These are phyloP conservation scores for Cryptophagus acutangulus DNA, from an alignment of 2,888 invertebrate genomes.

Conservation along the genomic window DNA sequence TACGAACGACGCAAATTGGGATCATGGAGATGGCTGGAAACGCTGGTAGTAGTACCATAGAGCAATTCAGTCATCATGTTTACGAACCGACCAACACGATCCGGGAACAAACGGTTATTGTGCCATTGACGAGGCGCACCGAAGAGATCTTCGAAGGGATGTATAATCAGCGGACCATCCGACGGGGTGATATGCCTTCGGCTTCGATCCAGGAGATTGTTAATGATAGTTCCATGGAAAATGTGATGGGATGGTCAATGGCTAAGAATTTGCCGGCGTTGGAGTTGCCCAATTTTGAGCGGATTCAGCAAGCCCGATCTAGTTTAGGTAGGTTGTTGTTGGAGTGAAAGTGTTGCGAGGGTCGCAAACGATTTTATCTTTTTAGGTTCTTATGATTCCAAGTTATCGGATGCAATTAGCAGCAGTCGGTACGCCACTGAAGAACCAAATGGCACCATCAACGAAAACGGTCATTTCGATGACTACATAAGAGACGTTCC, in stretches of 20 bases:
- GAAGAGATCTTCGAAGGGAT: constrained; percentile 55
- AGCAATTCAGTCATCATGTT: constrained; percentile 59
- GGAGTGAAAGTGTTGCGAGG: not conserved
- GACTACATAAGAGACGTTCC: constrained; percentile 44
- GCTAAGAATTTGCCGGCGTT: constrained; percentile 41
- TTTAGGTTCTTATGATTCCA: too few relatives aligned
- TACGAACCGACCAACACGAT: constrained; percentile 55
- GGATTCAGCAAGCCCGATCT: constrained; percentile 6
- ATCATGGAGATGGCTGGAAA: constrained; percentile 56
- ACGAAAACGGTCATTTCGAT: constrained; percentile 26
- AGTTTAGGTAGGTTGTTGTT: not conserved
- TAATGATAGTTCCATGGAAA: constrained; percentile 38
- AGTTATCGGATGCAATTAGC: too few relatives aligned
- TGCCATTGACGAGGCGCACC: constrained; percentile 59
- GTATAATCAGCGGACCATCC: constrained; percentile 34
- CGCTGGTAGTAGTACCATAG: constrained; percentile 51
- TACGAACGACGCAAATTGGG: constrained; percentile 77
- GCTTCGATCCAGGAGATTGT: constrained; percentile 4
- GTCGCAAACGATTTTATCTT: not conserved
- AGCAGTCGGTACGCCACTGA: too few relatives aligned
- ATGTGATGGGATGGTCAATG: constrained; percentile 45
- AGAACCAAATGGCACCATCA: constrained; percentile 9
- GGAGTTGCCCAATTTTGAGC: constrained; percentile 28
- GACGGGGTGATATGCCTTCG: constrained; percentile 7
- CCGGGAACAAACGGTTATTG: constrained; percentile 56